These are phyloP conservation scores for Spodoptera frugiperda DNA, from an alignment of 1,140 invertebrate species.

Conservation along the genomic window DNA sequence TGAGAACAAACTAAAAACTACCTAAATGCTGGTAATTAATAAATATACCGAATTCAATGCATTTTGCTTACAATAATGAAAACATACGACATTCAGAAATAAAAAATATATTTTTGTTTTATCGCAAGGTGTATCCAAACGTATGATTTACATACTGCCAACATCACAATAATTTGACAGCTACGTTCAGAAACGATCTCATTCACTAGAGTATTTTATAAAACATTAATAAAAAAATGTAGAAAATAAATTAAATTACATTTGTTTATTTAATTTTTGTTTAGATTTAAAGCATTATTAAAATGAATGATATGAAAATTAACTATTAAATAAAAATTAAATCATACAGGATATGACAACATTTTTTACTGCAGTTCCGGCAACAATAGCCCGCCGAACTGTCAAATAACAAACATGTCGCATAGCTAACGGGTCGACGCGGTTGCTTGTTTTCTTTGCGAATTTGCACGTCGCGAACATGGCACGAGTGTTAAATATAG, in stretches of 20 bases:
- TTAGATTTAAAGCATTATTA: background rate
- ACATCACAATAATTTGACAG: background rate
- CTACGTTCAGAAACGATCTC: background rate
- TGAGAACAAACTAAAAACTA: too few species aligned
- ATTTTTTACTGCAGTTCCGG: conserved; percentile 77
- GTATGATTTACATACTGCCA: background rate
- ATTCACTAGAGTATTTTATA: too few species aligned
- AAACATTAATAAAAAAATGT: too few species aligned
- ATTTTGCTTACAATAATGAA: too few species aligned
- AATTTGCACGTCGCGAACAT: conserved; percentile 66
- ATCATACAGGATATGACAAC: conserved; percentile 69
- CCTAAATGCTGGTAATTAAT: too few species aligned
- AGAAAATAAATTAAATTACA: too few species aligned
- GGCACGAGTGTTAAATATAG: conserved; percentile 72
- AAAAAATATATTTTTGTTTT: too few species aligned
- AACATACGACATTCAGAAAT: too few species aligned
- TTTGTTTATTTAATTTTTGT: background rate
- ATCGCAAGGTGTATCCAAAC: background rate
- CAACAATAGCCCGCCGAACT: conserved; percentile 79
- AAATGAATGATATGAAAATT: background rate
- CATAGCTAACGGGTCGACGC: conserved; percentile 51
- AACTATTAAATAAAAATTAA: background rate
- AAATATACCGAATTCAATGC: too few species aligned
- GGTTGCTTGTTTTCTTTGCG: conserved; percentile 65
- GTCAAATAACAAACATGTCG: conserved; percentile 78